Evolutionary conservation across 2,888 invertebrate genomes (phyloP).

Genomic region (Limenitis camilla): DNA sequence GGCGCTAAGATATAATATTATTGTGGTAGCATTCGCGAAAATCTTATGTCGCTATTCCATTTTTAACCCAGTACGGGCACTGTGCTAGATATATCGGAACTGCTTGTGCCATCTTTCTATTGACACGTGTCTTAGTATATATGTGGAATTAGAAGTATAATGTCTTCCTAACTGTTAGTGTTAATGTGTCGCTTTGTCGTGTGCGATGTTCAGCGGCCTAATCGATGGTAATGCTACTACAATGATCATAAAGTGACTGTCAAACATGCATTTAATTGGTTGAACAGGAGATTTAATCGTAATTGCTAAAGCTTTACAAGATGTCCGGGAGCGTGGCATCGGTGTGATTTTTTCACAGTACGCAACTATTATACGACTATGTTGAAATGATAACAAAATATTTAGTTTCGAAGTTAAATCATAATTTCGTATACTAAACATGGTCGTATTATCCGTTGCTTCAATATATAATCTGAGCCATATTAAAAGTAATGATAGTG

Average conservation of each 20-base stretch:
- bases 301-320: conserved; percentile 56
- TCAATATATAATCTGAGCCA: conserved; percentile 28
- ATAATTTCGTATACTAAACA: not conserved
- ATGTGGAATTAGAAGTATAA: conserved; percentile 16
- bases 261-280: conserved; percentile 65
- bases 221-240: conserved; percentile 48
- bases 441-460: conserved; percentile 6
- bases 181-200: conserved; percentile 11
- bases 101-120: conserved; percentile 19
- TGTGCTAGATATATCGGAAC: not conserved
- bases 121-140: conserved; percentile 14
- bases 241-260: conserved; percentile 57
- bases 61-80: not conserved
- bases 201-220: conserved; percentile 17
- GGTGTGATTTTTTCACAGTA: conserved; percentile 21
- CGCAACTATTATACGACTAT: not conserved
- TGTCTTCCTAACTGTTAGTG: conserved; percentile 25
- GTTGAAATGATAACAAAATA: not conserved
- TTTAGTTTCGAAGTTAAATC: not conserved
- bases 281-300: conserved; percentile 43
- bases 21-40: conserved; percentile 52
- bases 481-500: conserved; percentile 29
- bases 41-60: conserved; percentile 14
- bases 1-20: conserved; percentile 34
- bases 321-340: conserved; percentile 25